These are phyloP conservation scores for Harpagifer antarcticus DNA, from an alignment of 2,797 vertebrate genomes.

Conservation along the genomic window DNA sequence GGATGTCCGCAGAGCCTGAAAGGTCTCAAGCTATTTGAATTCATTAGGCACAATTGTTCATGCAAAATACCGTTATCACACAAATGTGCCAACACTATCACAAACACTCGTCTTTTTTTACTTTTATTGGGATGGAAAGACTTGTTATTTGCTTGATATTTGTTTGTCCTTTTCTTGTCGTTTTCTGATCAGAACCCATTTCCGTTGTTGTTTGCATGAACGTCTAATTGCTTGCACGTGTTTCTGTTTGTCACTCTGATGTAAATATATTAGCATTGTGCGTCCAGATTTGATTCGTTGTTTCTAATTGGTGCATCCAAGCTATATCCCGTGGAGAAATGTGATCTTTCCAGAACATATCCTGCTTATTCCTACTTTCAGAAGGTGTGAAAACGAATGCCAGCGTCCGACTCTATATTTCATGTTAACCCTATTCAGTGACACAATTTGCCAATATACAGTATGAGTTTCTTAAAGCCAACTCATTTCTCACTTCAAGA, in stretches of 20 bases:
- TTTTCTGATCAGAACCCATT: not conserved
- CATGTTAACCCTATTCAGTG: not conserved
- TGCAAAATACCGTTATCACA: not conserved
- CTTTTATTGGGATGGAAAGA: not conserved
- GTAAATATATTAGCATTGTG: not conserved
- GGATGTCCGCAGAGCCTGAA: not conserved
- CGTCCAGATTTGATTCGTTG: not conserved
- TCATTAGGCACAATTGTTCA: not conserved
- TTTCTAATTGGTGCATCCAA: not conserved
- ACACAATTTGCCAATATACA: not conserved
- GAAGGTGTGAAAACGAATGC: not conserved
- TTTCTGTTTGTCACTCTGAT: constrained; percentile 15
- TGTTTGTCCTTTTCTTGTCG: not conserved
- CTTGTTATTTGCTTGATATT: not conserved
- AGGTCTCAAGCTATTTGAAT: not conserved
- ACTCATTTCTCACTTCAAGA: not conserved
- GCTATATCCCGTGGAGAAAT: not conserved
- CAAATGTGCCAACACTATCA: too few relatives aligned
- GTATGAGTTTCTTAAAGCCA: not conserved
- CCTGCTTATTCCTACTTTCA: not conserved
- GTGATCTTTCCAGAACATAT: not conserved
- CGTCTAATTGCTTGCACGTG: not conserved
- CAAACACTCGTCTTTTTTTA: not conserved
- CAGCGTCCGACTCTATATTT: not conserved
- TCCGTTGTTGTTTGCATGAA: constrained; percentile 11